phyloP scores from a whole-genome alignment of 2,888 invertebrate genomes.

The Meteorus colon region DNA sequence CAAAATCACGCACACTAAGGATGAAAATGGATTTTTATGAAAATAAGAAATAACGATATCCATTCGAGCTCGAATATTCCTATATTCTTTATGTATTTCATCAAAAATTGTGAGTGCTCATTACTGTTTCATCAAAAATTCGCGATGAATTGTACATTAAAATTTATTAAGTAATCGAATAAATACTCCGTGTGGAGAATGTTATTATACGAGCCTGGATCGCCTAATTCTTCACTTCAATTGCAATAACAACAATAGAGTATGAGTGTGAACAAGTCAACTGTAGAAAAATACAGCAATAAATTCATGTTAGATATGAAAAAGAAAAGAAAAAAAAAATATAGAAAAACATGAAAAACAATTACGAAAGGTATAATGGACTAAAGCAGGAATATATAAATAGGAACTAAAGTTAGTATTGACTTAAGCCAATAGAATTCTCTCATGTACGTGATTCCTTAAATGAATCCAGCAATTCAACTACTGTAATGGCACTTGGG shows the following conservation, averaged over 20 bases:
- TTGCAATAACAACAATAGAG: neutral
- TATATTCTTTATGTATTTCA: no score
- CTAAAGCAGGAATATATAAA: neutral
- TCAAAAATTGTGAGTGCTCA: no score
- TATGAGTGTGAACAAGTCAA: neutral
- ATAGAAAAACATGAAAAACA: neutral
- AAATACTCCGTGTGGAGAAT: no score
- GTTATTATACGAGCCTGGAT: no score
- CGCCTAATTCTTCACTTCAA: no score
- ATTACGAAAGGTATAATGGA: neutral
- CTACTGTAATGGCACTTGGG: conserved; percentile 46
- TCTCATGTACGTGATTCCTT: conserved; percentile 8
- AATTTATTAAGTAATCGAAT: no score
- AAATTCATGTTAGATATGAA: neutral
- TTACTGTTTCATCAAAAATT: no score
- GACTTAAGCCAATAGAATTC: neutral
- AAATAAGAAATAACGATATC: no score
- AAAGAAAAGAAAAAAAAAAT: neutral
- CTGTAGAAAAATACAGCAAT: neutral
- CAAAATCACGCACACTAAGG: no score
- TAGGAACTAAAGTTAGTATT: neutral
- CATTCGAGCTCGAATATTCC: no score
- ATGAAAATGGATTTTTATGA: no score
- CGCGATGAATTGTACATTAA: no score
- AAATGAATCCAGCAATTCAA: conserved; percentile 34